phyloP scores from a whole-genome alignment of 2,113 vertebrate species.

The Phrynocephalus versicolor region DNA sequence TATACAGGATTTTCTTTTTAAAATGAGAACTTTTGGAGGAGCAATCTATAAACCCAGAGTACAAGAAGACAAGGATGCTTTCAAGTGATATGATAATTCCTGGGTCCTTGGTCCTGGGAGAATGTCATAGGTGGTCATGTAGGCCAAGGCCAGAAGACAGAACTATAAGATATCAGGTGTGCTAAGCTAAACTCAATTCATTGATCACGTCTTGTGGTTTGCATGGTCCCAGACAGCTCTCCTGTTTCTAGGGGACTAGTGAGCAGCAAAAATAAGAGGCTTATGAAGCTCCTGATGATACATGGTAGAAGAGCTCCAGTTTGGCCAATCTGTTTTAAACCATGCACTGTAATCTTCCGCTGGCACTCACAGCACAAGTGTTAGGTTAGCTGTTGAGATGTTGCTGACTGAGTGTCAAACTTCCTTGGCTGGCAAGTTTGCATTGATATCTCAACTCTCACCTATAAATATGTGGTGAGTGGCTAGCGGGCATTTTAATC shows the following conservation, averaged over 20 bases:
- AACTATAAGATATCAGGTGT: not conserved
- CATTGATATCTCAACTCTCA: not conserved
- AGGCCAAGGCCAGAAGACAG: not conserved
- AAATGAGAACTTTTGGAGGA: not conserved
- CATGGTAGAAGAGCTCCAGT: not conserved
- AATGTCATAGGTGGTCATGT: no score
- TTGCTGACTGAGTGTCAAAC: not conserved
- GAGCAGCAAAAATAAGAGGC: not conserved
- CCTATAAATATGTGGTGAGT: not conserved
- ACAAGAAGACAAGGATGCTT: not conserved
- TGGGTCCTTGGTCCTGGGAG: not conserved
- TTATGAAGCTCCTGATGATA: not conserved
- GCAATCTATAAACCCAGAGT: not conserved
- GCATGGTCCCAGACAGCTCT: not conserved
- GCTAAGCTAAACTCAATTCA: not conserved
- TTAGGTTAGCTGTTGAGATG: not conserved
- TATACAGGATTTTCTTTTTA: not conserved
- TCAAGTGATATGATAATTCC: not conserved
- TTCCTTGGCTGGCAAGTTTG: not conserved
- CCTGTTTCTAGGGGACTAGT: not conserved
- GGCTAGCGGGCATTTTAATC: not conserved
- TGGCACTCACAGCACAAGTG: not conserved
- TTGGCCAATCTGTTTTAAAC: not conserved
- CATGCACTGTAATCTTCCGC: not conserved
- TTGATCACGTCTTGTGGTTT: no score